Percentiles rank a stretch among this genome's conserved stretches.
Evolutionary conservation across 2,113 vertebrate species (phyloP).

Genomic region (Hyaena hyaena): DNA sequence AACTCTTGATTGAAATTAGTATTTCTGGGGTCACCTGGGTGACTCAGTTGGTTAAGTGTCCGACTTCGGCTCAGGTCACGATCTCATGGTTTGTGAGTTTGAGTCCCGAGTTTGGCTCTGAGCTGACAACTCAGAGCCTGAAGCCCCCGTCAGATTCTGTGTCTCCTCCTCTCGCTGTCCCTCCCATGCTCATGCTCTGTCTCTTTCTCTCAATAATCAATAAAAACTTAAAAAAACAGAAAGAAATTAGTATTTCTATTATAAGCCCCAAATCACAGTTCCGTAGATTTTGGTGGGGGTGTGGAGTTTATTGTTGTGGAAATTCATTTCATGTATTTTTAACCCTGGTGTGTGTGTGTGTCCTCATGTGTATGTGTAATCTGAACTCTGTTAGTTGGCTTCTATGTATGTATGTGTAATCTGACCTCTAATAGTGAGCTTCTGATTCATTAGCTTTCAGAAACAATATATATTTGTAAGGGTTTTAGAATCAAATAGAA

Average conservation of each 20-base stretch:
- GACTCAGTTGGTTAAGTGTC: too few relatives aligned
- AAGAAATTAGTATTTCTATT: conserved; percentile 5
- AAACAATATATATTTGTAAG: background rate
- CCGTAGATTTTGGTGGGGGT: background rate
- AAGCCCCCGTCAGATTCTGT: too few relatives aligned
- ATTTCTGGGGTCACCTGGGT: background rate
- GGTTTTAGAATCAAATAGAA: background rate
- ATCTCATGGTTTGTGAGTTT: too few relatives aligned
- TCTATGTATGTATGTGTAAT: background rate
- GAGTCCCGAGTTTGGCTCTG: too few relatives aligned
- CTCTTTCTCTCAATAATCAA: too few relatives aligned
- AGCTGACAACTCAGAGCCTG: too few relatives aligned
- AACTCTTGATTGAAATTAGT: background rate
- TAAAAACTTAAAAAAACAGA: too few relatives aligned
- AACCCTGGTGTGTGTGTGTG: too few relatives aligned
- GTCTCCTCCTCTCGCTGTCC: too few relatives aligned
- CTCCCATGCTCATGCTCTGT: too few relatives aligned
- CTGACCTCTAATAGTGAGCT: background rate
- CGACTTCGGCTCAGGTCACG: too few relatives aligned
- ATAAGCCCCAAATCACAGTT: background rate
- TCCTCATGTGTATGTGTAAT: background rate
- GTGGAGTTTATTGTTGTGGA: conserved; percentile 3
- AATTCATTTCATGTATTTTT: background rate
- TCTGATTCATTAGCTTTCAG: conserved; percentile 11
- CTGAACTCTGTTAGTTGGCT: background rate